Evolutionary conservation across 1,140 invertebrate genomes (phyloP), one percentile per base, ranked within the genome.

Genomic region (Drosophila pallidifrons): DNA sequence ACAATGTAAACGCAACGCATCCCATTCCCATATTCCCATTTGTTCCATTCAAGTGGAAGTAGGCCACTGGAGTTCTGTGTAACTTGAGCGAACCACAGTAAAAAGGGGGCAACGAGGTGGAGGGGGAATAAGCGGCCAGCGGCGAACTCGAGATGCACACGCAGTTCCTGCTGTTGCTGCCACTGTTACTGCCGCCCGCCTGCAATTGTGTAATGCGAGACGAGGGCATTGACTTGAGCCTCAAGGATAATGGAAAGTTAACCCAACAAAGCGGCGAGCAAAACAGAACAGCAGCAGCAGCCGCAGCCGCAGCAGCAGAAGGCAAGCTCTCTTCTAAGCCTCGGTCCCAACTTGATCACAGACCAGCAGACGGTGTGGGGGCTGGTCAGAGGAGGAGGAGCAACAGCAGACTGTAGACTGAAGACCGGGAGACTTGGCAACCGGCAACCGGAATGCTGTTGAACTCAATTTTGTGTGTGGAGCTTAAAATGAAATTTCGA

Each of bases 51-150:
- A 87, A 89, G 83, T 88, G 83, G 85, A 88, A 89, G 83, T 88
- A 88, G 83, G 83, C 83, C 83, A 88, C 83, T 88, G 81, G 83
- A 88, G 83, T 89, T 81, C 63, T 67, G 69, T 88, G 83, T 87
- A 87, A 87, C 77, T 75, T 68, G 77, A 83, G 80, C 54, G 67
- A 43, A 32, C 46, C 38, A 25, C 20, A 0, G 20, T 25, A 25
- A 25, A 25, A 25, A 25, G 20, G 20, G 20, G 35, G 35, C 35
- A 38, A 38, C 6, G 35, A 10, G 35, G 6, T 10, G 35, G 7
- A 7, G 10, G 10, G 32, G 43, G 32, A 10, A 38, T 8, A 8
- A 57, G 54, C n/a, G 52, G 16, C 49, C 59, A 51, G 47, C 41
- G 41, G 30, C 60, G 41, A 28, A n/a, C 41, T 45, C 28, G 38